Percentiles rank a stretch among this genome's conserved stretches.
phyloP scores from a whole-genome alignment of 1,140 invertebrate genomes.

The Harlomillsia oculata region DNA sequence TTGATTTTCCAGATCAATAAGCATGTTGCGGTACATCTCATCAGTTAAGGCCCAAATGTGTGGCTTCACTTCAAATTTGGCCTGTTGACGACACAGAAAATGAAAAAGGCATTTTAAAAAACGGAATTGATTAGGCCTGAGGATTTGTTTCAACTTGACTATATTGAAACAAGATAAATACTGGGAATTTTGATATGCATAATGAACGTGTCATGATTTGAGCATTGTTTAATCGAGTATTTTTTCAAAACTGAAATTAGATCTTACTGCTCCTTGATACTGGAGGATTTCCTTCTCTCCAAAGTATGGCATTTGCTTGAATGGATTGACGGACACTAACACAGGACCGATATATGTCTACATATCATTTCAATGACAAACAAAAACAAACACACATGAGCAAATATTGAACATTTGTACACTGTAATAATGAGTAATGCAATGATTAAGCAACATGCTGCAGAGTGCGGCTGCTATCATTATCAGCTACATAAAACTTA shows the following conservation, averaged over 20 bases:
- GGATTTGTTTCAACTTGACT: no score
- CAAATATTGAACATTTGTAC: no score
- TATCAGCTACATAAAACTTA: no score
- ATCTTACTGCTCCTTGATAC: constrained; percentile 63
- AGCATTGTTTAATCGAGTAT: not conserved
- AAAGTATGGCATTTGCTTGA: constrained; percentile 64
- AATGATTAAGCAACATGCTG: no score
- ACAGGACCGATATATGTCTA: constrained; percentile 75
- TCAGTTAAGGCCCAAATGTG: constrained; percentile 66
- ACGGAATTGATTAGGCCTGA: no score
- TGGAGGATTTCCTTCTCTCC: constrained; percentile 59
- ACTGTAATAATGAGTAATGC: no score
- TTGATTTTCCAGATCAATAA: constrained; percentile 63
- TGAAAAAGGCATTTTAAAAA: no score
- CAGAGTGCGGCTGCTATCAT: no score
- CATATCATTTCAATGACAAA: constrained; percentile 1
- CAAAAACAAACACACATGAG: constrained; percentile 37
- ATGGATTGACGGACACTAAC: constrained; percentile 68
- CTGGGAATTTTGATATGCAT: not conserved
- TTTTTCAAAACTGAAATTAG: not conserved
- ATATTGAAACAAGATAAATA: no score
- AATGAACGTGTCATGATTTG: not conserved
- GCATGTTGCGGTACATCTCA: constrained; percentile 67
- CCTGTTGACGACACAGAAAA: constrained; percentile 42
- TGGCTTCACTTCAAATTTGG: constrained; percentile 65